Conservation (phyloP, 2,888 invertebrate species). For the Trachelus iudaicus region DNA sequence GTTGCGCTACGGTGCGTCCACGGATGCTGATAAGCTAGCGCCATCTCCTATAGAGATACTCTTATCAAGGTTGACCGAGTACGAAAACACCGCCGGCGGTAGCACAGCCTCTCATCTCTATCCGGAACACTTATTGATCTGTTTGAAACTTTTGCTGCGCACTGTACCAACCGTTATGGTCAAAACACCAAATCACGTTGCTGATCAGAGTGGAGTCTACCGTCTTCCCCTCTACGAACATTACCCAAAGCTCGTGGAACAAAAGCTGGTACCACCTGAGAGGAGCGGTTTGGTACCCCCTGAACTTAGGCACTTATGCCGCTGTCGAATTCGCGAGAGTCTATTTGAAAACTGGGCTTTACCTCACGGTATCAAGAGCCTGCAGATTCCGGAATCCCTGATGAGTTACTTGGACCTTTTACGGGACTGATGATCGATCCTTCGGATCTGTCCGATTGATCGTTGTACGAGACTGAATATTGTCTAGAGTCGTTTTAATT, state of each 20-base stretch:
- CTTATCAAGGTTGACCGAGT: constrained; percentile 74
- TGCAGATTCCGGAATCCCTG: constrained; percentile 76
- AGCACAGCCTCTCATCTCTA: constrained; percentile 68
- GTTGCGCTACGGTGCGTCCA: constrained; percentile 68
- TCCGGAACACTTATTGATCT: constrained; percentile 77
- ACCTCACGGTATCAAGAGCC: constrained; percentile 77
- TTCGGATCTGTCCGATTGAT: no score
- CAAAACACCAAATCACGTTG: constrained; percentile 54
- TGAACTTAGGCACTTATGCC: constrained; percentile 81
- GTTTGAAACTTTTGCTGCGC: constrained; percentile 76
- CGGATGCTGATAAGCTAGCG: constrained; percentile 70
- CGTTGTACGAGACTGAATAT: not conserved
- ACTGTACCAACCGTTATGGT: constrained; percentile 70
- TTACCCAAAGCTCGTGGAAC: constrained; percentile 69
- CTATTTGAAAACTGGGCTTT: constrained; percentile 78
- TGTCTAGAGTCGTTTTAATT: not conserved
- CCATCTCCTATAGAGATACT: constrained; percentile 74
- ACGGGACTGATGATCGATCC: constrained; percentile 69
- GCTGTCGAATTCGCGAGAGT: constrained; percentile 75
- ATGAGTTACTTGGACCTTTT: constrained; percentile 80
- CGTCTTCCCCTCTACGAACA: constrained; percentile 55
- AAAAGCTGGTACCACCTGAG: constrained; percentile 71
- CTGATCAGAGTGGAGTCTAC: constrained; percentile 49
- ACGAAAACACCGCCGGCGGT: constrained; percentile 52
- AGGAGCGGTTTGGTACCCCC: constrained; percentile 74